Conservation (phyloP, 2,888 invertebrate species). For the Scaptomyza parva region DNA sequence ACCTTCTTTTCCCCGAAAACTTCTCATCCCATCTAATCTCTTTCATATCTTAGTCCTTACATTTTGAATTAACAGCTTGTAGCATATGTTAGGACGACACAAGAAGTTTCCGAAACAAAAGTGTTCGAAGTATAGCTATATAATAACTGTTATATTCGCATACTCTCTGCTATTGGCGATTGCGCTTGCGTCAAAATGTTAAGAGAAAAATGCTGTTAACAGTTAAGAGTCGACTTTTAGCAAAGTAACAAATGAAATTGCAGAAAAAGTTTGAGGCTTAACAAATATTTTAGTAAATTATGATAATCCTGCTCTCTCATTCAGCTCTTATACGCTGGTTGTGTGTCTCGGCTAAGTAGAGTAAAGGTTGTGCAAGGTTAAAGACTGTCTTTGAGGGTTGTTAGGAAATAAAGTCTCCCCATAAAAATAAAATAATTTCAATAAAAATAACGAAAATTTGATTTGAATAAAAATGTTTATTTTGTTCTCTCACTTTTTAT, state of each 20-base stretch:
- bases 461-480: not conserved
- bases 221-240: not conserved
- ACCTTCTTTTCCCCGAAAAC: too few relatives aligned
- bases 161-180: not conserved
- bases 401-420: not conserved
- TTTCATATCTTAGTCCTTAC: not conserved
- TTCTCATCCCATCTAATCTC: too few relatives aligned
- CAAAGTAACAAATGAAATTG: constrained; percentile 20
- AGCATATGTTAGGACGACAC: not conserved
- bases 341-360: constrained; percentile 29
- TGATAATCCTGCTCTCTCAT: constrained; percentile 2
- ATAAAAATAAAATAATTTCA: not conserved
- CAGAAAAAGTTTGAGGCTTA: constrained; percentile 42
- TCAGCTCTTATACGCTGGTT: constrained; percentile 57
- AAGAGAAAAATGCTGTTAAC: constrained; percentile 32
- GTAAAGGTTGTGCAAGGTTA: not conserved
- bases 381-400: too few relatives aligned
- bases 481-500: constrained; percentile 5
- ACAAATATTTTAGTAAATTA: constrained; percentile 53
- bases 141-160: constrained; percentile 1
- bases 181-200: constrained; percentile 25
- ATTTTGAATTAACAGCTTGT: constrained; percentile 1
- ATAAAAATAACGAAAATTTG: not conserved
- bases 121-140: constrained; percentile 29
- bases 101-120: constrained; percentile 8